Conservation (phyloP, 2,113 vertebrate genomes). For the Bufo gargarizans region DNA sequence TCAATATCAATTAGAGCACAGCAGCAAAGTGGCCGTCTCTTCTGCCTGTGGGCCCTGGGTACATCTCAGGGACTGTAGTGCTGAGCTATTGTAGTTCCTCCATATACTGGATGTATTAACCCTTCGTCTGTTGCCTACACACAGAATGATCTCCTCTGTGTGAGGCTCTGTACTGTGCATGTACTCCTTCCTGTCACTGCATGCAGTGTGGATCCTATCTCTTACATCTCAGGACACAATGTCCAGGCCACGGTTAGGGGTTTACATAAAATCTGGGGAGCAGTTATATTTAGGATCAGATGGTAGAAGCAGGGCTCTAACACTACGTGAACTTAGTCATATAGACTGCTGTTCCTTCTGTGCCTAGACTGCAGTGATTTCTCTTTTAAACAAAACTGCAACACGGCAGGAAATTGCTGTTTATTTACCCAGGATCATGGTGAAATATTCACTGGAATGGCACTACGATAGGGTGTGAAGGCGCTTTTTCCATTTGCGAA, state of each 20-base stretch:
- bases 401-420: not conserved
- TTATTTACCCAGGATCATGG: not conserved
- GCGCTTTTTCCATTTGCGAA: not conserved
- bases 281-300: not conserved
- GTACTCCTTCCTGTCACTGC: conserved; percentile 78
- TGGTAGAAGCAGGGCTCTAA: not conserved
- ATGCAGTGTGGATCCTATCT: conserved; percentile 74
- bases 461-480: too few species aligned
- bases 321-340: not conserved
- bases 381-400: not conserved
- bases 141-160: not conserved
- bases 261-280: not conserved
- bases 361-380: too few species aligned
- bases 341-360: not conserved
- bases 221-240: not conserved
- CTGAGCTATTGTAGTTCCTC: not conserved
- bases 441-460: not conserved
- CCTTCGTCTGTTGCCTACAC: not conserved
- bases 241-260: not conserved
- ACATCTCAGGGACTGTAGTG: not conserved
- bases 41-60: not conserved
- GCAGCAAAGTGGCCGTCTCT: not conserved
- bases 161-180: conserved; percentile 68
- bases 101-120: not conserved
- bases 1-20: not conserved